A percentile compares a stretch with the other conserved stretches of the same genome.
These are phyloP conservation scores for Cyclina sinensis DNA, from an alignment of 1,140 invertebrate genomes.

Conservation along the genomic window DNA sequence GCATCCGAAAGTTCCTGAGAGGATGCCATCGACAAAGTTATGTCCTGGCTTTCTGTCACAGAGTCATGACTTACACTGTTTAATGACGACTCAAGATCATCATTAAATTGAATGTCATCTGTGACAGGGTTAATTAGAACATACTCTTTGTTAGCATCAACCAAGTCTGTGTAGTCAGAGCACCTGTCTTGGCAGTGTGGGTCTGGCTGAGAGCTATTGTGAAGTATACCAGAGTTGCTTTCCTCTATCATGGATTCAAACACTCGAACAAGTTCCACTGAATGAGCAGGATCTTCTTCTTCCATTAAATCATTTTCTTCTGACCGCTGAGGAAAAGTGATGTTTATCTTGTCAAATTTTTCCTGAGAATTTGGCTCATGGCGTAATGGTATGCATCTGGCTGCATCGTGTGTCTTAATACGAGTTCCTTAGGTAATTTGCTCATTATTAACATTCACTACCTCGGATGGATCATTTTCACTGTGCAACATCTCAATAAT, in stretches of 20 bases:
- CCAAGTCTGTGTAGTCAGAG: constrained; percentile 31
- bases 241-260: constrained; percentile 33
- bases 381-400: constrained; percentile 19
- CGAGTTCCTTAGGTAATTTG: background rate
- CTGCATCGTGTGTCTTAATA: background rate
- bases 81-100: constrained; percentile 19
- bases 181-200: constrained; percentile 33
- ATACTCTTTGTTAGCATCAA: constrained; percentile 33
- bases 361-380: background rate
- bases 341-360: constrained; percentile 24
- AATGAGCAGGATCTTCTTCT: background rate
- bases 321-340: constrained; percentile 11
- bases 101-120: constrained; percentile 39
- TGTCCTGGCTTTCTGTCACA: background rate
- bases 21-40: constrained; percentile 22
- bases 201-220: background rate
- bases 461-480: background rate
- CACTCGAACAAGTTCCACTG: constrained; percentile 4
- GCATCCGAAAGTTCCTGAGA: constrained; percentile 51
- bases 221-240: background rate
- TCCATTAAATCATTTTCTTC: background rate
- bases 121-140: constrained; percentile 22
- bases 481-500: background rate
- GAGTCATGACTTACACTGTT: background rate
- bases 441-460: background rate